Evolutionary conservation across 2,797 vertebrate genomes (phyloP), one percentile per base, ranked within the genome.

Genomic region (Astyanax mexicanus): DNA sequence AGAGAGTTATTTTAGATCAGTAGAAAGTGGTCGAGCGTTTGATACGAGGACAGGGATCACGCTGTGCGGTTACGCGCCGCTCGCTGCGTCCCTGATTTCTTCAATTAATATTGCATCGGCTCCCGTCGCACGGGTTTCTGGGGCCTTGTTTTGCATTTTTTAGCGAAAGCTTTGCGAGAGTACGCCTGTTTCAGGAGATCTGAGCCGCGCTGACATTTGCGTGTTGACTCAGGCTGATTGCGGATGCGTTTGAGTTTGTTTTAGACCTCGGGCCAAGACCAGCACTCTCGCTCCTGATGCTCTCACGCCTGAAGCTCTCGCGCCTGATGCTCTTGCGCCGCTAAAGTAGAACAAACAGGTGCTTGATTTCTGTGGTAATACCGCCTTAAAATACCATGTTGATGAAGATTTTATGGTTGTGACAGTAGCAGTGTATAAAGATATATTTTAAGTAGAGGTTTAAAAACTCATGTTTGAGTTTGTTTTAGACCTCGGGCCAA

Each of bases 301-400:
- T n/a, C n/a, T n/a, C n/a, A n/a, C n/a, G n/a, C n/a, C n/a, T n/a
- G n/a, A n/a, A n/a, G 9, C 77, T 76, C 23, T 66, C 73, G 65
- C 42, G n/a, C n/a, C n/a, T n/a, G n/a, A n/a, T n/a, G n/a, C n/a
- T n/a, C n/a, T n/a, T n/a, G n/a, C n/a, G 70, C 61, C 71, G 80
- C 73, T 79, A 72, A 82, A 88, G 32, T 35, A 77, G 65, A 84
- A 78, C 85, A 86, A 86, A 86, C 78, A 88, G 84, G 86, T 84
- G 83, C 78, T 80, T 81, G 79, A 74, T 84, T 85, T 82, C 61
- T 77, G 77, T 71, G 54, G 73, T 88, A 84, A 88, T 85, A 80
- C 87, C 76, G 54, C 54, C 73, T 84, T 85, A 77, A 84, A 86
- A 76, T 85, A 81, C 83, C 69, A n/a, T n/a, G n/a, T n/a, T n/a